Percentiles rank a stretch among this genome's conserved stretches.
Evolutionary conservation across 2,797 vertebrate species (phyloP).

Genomic region (Catostomus latipinnis): DNA sequence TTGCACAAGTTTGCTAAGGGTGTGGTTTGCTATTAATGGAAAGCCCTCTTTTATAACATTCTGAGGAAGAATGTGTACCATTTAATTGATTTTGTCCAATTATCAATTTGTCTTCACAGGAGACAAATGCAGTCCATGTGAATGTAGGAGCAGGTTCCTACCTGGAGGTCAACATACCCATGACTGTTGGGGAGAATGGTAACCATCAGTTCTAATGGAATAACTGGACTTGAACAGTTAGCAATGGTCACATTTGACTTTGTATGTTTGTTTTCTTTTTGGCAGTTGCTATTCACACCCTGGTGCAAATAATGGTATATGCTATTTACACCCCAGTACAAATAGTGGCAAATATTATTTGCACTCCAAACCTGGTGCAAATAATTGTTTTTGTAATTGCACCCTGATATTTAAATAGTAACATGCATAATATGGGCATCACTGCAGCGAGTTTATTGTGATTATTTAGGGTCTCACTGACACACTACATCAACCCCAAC

Average conservation of each 20-base stretch:
- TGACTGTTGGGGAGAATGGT: constrained; percentile 95
- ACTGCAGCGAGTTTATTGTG: too few species aligned
- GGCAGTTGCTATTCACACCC: too few species aligned
- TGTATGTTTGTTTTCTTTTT: not conserved
- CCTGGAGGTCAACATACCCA: constrained; percentile 98
- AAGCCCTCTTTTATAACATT: not conserved
- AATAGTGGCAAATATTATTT: too few species aligned
- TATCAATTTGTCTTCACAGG: constrained; percentile 74
- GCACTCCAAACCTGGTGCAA: too few species aligned
- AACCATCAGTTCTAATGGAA: constrained; percentile 51
- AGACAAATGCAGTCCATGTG: constrained; percentile 98
- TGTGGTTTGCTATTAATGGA: constrained; percentile 11
- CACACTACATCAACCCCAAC: too few species aligned
- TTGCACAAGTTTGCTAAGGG: not conserved
- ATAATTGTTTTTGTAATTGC: too few species aligned
- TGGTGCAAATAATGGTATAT: too few species aligned
- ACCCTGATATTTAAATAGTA: too few species aligned
- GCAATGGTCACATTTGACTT: not conserved
- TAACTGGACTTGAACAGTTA: not conserved
- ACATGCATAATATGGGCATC: too few species aligned
- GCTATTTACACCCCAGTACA: too few species aligned
- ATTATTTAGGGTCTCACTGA: too few species aligned
- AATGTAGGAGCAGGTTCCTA: constrained; percentile 98
- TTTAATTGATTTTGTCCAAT: not conserved
- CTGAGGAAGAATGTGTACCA: not conserved